Base-by-base conservation (phyloP, 2,113 vertebrate genomes). In the Cyprinodon variegatus region DNA sequence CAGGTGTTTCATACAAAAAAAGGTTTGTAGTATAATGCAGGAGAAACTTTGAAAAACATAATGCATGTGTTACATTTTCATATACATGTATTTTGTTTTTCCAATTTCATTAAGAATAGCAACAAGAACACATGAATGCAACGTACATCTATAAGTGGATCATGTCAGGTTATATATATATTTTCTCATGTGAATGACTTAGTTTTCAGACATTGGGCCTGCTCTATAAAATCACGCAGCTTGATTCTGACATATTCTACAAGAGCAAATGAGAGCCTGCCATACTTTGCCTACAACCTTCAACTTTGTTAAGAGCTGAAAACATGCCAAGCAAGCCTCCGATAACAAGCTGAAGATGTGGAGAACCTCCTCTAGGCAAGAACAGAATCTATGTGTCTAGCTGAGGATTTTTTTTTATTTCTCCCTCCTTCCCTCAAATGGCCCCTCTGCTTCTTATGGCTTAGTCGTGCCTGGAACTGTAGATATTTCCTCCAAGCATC, bases 341-440 rank as follows among this genome's bases (percentile, higher is more conserved):
- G 79, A 90, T 90, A 93, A 93, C 89, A 92, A 93, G 86, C 81
- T 57, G 70, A 71, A 83, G 81, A 86, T 76, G 81, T 82, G 82
- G 82, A 86, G 86, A 86, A 78, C 80, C 81, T 92, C 91, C 90
- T 92, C 83, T 90, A 90, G 89, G 90, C 86, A 87, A 72, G 60
- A 74, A 74, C 68, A 83, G 78, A 85, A 83, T 78, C 86, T 72
- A 81, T 73, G 75, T 83, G 77, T 83, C 76, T 83, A 78, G 82
- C 87, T 90, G 64, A 78, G 83, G 81, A 88, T 87, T 83, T 83
- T 74, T 75, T 29, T 57, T 57, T 20, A 57, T 20, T 57, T 57
- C 8, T n/a, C 50, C 8, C 50, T 83, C 63, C 76, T 79, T 69
- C 77, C 72, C 72, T 83, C 76, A 77, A 68, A 86, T 86, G 79